phyloP scores from a whole-genome alignment of 2,888 invertebrate genomes.

The Baccha elongata region DNA sequence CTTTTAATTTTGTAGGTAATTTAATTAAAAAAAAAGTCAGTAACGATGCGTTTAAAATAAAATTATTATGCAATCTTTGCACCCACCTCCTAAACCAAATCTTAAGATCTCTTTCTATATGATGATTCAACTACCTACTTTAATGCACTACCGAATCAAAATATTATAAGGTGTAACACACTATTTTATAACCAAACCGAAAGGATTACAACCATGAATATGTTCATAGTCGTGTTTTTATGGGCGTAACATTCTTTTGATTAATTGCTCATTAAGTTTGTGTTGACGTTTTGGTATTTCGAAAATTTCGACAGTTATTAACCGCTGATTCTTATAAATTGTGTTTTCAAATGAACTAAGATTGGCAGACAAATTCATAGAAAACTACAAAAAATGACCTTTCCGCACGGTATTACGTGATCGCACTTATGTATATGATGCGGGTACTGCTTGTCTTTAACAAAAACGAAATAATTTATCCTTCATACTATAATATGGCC shows the following conservation, averaged over 20 bases:
- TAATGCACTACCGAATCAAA: slow-evolving; percentile 8
- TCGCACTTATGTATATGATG: slow-evolving; percentile 44
- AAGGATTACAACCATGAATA: slow-evolving; percentile 12
- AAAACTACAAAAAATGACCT: slow-evolving; percentile 53
- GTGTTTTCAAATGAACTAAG: background rate
- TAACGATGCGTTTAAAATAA: slow-evolving; percentile 29
- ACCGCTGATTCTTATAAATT: background rate
- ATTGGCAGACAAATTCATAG: background rate
- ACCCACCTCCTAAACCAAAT: slow-evolving; percentile 35
- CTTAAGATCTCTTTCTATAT: slow-evolving; percentile 14
- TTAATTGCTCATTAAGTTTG: slow-evolving; percentile 33
- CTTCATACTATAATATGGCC: slow-evolving; percentile 14
- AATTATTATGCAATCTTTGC: slow-evolving; percentile 52
- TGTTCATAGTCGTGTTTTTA: slow-evolving; percentile 1
- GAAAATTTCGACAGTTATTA: slow-evolving; percentile 10
- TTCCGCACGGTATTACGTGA: slow-evolving; percentile 64
- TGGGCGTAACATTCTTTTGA: slow-evolving; percentile 47
- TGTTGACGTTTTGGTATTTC: slow-evolving; percentile 23
- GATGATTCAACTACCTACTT: slow-evolving; percentile 42
- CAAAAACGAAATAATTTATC: slow-evolving; percentile 11
- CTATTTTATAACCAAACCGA: slow-evolving; percentile 10
- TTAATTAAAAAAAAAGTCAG: slow-evolving; percentile 18
- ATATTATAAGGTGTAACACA: slow-evolving; percentile 16
- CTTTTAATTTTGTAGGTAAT: slow-evolving; percentile 15
- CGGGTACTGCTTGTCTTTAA: slow-evolving; percentile 6